Evolutionary conservation across 2,888 invertebrate species (phyloP).

Genomic region (Patella depressa): DNA sequence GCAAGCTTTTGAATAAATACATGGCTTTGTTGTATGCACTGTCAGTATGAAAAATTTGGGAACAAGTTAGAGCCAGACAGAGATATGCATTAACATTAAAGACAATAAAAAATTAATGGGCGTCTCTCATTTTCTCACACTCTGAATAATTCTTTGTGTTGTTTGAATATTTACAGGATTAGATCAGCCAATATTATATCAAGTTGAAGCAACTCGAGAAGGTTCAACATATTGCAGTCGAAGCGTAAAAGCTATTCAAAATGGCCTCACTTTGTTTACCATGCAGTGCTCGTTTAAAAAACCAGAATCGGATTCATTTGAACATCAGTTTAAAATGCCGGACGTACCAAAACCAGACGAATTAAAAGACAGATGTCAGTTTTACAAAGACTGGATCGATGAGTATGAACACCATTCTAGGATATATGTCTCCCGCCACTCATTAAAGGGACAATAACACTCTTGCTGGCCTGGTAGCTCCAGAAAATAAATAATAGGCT

Average conservation of each 20-base stretch:
- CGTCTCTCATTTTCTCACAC: too few species aligned
- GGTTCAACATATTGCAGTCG: slow-evolving; percentile 64
- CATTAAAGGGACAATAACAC: too few species aligned
- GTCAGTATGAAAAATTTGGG: too few species aligned
- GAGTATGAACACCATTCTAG: too few species aligned
- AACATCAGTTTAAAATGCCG: slow-evolving; percentile 71
- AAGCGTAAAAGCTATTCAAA: slow-evolving; percentile 70
- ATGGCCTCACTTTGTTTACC: slow-evolving; percentile 69
- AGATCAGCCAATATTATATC: slow-evolving; percentile 61
- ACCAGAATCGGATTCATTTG: slow-evolving; percentile 60
- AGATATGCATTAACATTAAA: too few species aligned
- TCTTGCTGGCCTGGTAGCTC: too few species aligned
- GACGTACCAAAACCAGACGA: slow-evolving; percentile 67
- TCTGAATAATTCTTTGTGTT: neutral
- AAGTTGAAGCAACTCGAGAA: slow-evolving; percentile 65
- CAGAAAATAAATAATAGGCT: too few species aligned
- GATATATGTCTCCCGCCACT: too few species aligned
- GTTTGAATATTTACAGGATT: slow-evolving; percentile 25
- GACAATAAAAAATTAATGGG: too few species aligned
- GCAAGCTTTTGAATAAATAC: too few species aligned
- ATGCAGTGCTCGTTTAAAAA: slow-evolving; percentile 67
- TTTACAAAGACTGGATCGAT: slow-evolving; percentile 10
- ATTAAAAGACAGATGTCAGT: slow-evolving; percentile 51
- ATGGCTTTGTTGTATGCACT: too few species aligned
- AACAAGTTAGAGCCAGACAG: too few species aligned